Evolutionary conservation across 2,113 vertebrate genomes (phyloP).

Genomic region (Pogonocichla stellata): DNA sequence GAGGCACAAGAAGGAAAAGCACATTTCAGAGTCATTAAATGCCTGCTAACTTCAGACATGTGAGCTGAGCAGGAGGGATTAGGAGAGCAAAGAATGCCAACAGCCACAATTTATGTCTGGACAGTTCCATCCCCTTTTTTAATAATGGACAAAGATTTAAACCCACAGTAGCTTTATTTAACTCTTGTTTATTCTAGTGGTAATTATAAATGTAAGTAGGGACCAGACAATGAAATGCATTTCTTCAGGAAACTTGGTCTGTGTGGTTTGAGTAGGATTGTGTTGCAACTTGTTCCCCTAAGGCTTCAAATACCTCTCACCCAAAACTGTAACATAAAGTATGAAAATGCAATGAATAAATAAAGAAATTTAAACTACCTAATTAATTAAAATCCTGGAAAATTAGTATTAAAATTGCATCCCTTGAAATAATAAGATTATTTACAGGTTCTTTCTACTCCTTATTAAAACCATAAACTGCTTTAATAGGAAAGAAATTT

Average conservation of each 20-base stretch:
- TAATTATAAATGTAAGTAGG: neutral
- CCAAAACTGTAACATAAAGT: neutral
- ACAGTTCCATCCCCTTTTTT: neutral
- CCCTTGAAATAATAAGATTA: neutral
- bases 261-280: slow-evolving; percentile 6
- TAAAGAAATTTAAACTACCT: neutral
- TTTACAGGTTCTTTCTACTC: neutral
- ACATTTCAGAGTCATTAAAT: neutral
- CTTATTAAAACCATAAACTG: neutral
- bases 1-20: neutral
- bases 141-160: neutral
- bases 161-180: slow-evolving; percentile 4
- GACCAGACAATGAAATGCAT: neutral
- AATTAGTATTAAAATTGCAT: slow-evolving; percentile 36
- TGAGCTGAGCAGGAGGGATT: neutral
- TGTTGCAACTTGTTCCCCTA: slow-evolving; percentile 28
- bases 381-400: slow-evolving; percentile 41
- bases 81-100: neutral
- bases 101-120: neutral
- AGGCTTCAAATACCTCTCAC: slow-evolving; percentile 20
- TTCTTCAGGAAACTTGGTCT: slow-evolving; percentile 19
- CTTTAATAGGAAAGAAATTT: neutral
- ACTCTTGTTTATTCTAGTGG: slow-evolving; percentile 6
- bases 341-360: slow-evolving; percentile 31
- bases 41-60: neutral